Base-by-base conservation (phyloP, 2,113 vertebrate genomes). In the Sinocyclocheilus anophthalmus region DNA sequence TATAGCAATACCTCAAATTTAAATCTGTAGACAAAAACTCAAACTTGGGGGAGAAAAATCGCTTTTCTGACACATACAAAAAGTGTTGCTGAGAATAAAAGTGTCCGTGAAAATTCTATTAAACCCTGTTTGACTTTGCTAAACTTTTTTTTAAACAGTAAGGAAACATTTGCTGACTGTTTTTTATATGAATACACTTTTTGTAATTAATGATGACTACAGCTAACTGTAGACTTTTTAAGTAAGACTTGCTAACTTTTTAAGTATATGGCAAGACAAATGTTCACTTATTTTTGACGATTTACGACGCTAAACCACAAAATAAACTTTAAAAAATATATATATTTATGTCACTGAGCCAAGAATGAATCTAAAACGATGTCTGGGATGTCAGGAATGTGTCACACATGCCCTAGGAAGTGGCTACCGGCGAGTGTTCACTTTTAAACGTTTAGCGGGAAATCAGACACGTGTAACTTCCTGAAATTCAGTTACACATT, bases 371-470 rank as follows among this genome's bases (percentile, higher is more conserved):
- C 4, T 45, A 10, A 42, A 39, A 39, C 7, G 1, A 2, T 48
- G 10, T 4, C 3, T n/a, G 33, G 11, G 3, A 55, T 14, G n/a
- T 53, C n/a, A 55, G 6, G 5, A 1, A 80, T n/a, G 37, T 65
- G 37, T 37, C 22, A 22, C 78, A 42, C 22, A 16, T 61, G 33
- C 18, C 26, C 11, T 33, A 7, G 5, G 7, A 13, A 22, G 50
- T 22, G 9, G 26, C 53, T 57, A 78, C 26, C 37, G 8, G 9
- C 2, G 20, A 45, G 61, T 22, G 79, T 67, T 81, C n/a, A 0
- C 39, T 81, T 69, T 70, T 39, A 70, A 85, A 53, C 6, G 26
- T 81, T 85, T 16, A 76, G 78, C 22, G n/a, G 72, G n/a, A 81
- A 78, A 73, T 37, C 37, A 11, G 11, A n/a, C 86, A 67, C 76